Conservation (phyloP, 2,797 vertebrate genomes). For the Mormyrops boulengeri region DNA sequence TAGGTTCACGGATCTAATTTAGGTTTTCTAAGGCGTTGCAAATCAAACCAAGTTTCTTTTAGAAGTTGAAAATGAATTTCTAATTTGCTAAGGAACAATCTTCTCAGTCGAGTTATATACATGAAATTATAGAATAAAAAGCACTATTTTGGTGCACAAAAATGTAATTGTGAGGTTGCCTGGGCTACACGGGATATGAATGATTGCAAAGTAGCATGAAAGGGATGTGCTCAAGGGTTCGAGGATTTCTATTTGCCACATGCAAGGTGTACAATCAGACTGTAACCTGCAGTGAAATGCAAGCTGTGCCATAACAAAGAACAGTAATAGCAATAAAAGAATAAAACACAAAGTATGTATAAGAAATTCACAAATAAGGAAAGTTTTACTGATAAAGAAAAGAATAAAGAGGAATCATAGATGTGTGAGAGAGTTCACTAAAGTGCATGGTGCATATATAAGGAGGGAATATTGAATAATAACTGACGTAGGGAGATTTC, state of each 20-base stretch:
- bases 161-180: neutral
- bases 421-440: neutral
- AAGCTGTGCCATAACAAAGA: neutral
- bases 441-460: neutral
- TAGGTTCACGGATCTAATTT: neutral
- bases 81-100: neutral
- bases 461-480: neutral
- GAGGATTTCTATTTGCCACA: neutral
- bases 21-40: neutral
- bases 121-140: neutral
- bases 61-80: neutral
- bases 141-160: constrained; percentile 5
- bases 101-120: neutral
- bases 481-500: neutral
- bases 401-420: neutral
- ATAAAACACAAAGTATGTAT: neutral
- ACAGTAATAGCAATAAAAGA: neutral
- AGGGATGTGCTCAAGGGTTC: neutral
- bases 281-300: neutral
- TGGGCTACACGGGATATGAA: constrained; percentile 7
- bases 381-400: neutral
- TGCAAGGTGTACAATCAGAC: neutral
- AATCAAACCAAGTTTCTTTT: neutral
- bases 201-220: neutral
- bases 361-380: neutral